Evolutionary conservation across 2,113 vertebrate species (phyloP), one percentile per base, ranked within the genome.

Genomic region (Cavia aperea): DNA sequence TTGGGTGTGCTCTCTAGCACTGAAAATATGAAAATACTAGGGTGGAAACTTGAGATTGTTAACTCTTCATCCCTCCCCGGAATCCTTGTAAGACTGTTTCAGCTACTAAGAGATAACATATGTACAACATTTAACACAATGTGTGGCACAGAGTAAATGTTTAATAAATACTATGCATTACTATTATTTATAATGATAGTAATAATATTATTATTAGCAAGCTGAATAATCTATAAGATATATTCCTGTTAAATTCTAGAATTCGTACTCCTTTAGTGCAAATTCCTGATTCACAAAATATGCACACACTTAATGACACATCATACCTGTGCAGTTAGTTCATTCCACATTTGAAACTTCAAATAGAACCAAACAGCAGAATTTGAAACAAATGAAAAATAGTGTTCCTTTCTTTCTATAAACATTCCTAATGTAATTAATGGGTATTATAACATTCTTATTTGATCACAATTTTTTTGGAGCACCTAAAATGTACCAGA

Each of bases 261-360:
- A 83, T 60, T 78, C 46, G 79, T 79, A 72, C 90, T 90, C 46
- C 43, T 36, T 23, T 56, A 19, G 26, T 86, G 24, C 24, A 89
- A 83, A 84, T 46, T 60, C 11, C 36, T 72, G 78, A 63, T 60
- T 26, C 43, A 86, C 49, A 94, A 94, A 92, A 92, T 62, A 86
- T 39, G 66, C 51, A 86, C 39, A 33, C 68, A 89, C 19, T 86
- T 75, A 58, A 82, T 89, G 82, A 82, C 68, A 86, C 13, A 70
- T 24, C 8, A 72, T 36, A 86, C 31, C 82, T 54, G 33, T 39
- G 23, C 82, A n/a, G 26, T n/a, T 58, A 58, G 56, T 83, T 78
- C 66, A 94, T 16, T 31, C 24, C 84, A 63, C 21, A 84, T 83
- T 90, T 95, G 46, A 92, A 89, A 56, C 86, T 82, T 89, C 66